A percentile compares a stretch with the other conserved stretches of the same genome.
phyloP scores from a whole-genome alignment of 2,797 vertebrate genomes.

The Pseudochirops corinnae region DNA sequence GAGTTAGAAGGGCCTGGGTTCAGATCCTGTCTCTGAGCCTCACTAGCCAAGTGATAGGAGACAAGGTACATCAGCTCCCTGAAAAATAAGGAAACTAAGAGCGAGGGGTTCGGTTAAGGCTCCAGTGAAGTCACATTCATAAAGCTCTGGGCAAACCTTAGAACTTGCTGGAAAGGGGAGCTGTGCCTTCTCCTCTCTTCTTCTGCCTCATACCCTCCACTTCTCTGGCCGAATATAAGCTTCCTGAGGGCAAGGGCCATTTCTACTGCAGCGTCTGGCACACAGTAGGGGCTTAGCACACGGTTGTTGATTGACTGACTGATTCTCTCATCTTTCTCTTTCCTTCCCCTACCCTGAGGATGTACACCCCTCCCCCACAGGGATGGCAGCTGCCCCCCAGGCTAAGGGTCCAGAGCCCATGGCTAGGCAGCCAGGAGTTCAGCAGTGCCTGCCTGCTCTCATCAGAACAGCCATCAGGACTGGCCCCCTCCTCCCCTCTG shows the following conservation, averaged over 20 bases:
- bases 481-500: conserved; percentile 80
- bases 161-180: too few relatives aligned
- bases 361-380: background rate
- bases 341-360: background rate
- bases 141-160: background rate
- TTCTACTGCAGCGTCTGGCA: too few relatives aligned
- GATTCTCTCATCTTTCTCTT: background rate
- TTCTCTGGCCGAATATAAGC: background rate
- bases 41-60: too few relatives aligned
- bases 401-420: too few relatives aligned
- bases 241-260: background rate
- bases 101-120: too few relatives aligned
- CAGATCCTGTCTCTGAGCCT: background rate
- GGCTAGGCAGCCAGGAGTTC: background rate
- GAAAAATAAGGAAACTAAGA: too few relatives aligned
- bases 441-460: conserved; percentile 13
- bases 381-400: background rate
- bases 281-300: background rate
- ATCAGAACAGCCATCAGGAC: conserved; percentile 77
- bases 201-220: too few relatives aligned
- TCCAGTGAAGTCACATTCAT: accelerated
- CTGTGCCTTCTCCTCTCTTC: too few relatives aligned
- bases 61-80: too few relatives aligned
- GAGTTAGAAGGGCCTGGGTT: background rate
- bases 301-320: background rate